Conservation (phyloP, 2,113 vertebrate species). For the Panthera uncia region DNA sequence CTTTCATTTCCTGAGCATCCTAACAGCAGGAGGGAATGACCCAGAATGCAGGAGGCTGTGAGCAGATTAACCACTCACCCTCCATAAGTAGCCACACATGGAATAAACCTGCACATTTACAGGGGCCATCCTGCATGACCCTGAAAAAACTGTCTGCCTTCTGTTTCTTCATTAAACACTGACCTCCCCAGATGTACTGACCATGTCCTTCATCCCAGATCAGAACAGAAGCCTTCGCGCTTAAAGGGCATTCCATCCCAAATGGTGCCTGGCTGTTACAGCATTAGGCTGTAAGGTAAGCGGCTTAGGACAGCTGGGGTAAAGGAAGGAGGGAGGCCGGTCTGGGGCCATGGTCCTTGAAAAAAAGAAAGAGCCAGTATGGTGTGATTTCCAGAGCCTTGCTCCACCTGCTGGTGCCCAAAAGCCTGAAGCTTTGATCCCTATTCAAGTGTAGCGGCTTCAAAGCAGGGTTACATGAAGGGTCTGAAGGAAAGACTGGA, state of each 20-base stretch:
- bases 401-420: background rate
- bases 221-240: background rate
- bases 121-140: background rate
- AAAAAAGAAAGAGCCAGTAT: background rate
- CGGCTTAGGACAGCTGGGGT: background rate
- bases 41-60: background rate
- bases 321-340: background rate
- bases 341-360: background rate
- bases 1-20: constrained; percentile 27
- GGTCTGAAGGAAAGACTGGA: background rate
- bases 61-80: background rate
- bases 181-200: no score
- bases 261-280: background rate
- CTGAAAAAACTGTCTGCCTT: background rate
- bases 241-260: background rate
- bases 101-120: background rate
- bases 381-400: background rate
- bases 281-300: background rate
- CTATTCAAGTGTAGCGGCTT: background rate
- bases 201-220: background rate
- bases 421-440: background rate
- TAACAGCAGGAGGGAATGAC: constrained; percentile 44
- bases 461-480: background rate
- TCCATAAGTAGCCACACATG: background rate
- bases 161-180: background rate